Conservation (phyloP, 2,888 invertebrate genomes). For the Ommatoiulus sabulosus region DNA sequence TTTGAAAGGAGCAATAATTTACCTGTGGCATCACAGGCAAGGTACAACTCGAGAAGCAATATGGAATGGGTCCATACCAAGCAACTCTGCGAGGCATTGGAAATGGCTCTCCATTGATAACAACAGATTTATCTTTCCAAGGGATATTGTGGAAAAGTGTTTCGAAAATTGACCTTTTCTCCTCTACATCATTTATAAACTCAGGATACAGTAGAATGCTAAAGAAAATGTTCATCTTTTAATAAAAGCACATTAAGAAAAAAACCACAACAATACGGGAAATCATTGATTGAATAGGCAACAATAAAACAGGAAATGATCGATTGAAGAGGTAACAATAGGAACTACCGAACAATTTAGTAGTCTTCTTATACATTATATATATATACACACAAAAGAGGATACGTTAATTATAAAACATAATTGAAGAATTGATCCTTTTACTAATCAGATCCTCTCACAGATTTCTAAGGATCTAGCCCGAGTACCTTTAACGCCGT, state of each 20-base stretch:
- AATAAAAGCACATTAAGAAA: neutral
- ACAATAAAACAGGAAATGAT: no score
- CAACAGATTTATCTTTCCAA: slow-evolving; percentile 53
- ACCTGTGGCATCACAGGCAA: slow-evolving; percentile 62
- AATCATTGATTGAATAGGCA: neutral
- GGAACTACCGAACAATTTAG: no score
- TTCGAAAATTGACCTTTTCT: slow-evolving; percentile 21
- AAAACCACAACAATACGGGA: neutral
- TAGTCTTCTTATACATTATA: no score
- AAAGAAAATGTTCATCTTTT: neutral
- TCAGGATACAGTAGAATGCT: slow-evolving; percentile 57
- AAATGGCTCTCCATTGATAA: slow-evolving; percentile 51
- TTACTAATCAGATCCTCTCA: no score
- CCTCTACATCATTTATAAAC: slow-evolving; percentile 50
- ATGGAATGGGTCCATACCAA: slow-evolving; percentile 70
- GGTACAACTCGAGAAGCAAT: slow-evolving; percentile 67
- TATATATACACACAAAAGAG: no score
- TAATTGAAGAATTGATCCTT: no score
- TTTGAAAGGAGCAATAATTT: neutral
- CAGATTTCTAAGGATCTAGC: no score
- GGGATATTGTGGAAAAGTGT: neutral
- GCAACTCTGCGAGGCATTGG: slow-evolving; percentile 68
- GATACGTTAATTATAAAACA: no score
- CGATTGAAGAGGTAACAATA: no score
- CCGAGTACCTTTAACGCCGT: no score